These are phyloP conservation scores for Uloborus plumipes DNA, from an alignment of 2,888 invertebrate species.

Conservation along the genomic window DNA sequence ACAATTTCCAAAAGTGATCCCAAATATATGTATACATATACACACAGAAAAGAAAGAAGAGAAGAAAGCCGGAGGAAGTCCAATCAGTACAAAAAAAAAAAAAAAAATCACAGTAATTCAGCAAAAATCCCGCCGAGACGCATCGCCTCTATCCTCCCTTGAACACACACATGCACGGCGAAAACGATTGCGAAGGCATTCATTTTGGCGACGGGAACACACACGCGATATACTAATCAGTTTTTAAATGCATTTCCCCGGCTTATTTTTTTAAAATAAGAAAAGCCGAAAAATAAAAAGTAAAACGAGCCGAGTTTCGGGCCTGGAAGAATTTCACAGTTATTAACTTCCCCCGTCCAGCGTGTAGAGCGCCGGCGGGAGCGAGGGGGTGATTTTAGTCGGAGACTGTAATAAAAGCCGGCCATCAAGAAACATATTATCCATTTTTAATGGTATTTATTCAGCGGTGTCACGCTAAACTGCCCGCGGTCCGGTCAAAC, in stretches of 20 bases:
- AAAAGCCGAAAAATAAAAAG: constrained; percentile 1
- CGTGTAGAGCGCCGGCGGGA: neutral
- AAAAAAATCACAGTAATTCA: no score
- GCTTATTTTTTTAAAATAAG: constrained; percentile 32
- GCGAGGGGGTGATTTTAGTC: constrained; percentile 27
- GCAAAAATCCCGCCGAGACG: constrained; percentile 16
- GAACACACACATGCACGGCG: constrained; percentile 34
- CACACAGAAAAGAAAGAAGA: no score
- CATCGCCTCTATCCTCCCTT: constrained; percentile 3
- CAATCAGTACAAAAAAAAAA: no score
- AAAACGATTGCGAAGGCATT: constrained; percentile 52
- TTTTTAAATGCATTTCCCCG: constrained; percentile 57
- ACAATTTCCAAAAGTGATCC: no score
- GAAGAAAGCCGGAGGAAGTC: no score
- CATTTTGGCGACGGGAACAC: constrained; percentile 28
- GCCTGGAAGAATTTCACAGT: constrained; percentile 49
- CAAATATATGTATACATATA: no score
- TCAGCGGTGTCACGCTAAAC: constrained; percentile 60
- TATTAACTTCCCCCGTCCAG: constrained; percentile 32
- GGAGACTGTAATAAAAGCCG: constrained; percentile 62
- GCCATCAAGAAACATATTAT: constrained; percentile 62
- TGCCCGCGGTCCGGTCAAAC: constrained; percentile 53
- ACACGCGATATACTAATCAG: constrained; percentile 63
- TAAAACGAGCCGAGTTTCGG: neutral
- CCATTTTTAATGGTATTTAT: constrained; percentile 65